These are phyloP conservation scores for Protonemura montana DNA, from an alignment of 2,888 invertebrate species.

Conservation along the genomic window DNA sequence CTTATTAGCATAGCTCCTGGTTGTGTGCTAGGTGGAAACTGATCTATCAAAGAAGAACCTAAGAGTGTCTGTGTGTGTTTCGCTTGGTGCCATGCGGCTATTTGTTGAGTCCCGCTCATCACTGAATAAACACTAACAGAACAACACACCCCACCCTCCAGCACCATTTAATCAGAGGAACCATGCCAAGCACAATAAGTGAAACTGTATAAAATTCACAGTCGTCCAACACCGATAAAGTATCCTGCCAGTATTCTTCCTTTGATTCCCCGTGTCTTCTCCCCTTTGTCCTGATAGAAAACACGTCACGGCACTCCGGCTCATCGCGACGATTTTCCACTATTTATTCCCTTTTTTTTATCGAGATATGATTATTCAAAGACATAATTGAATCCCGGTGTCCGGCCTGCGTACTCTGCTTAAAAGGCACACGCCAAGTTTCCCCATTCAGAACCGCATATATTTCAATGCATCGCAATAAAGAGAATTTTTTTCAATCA, in stretches of 20 bases:
- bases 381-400: background rate
- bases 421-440: background rate
- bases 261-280: no score
- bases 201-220: no score
- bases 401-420: background rate
- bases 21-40: background rate
- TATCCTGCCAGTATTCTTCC: no score
- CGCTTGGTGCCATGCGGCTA: background rate
- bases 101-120: background rate
- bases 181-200: background rate
- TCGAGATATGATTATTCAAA: conserved; percentile 7
- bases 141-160: background rate
- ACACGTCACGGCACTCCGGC: no score
- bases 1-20: background rate
- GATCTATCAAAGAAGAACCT: background rate
- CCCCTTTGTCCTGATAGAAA: no score
- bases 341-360: background rate
- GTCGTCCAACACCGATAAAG: no score
- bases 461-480: background rate
- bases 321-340: background rate
- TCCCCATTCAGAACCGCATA: background rate
- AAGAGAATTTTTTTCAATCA: background rate
- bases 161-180: background rate
- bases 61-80: background rate
- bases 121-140: background rate